A percentile compares a stretch with the other conserved stretches of the same genome.
Conservation (phyloP, 2,888 invertebrate genomes). For the Aphelenchoides bicaudatus region DNA sequence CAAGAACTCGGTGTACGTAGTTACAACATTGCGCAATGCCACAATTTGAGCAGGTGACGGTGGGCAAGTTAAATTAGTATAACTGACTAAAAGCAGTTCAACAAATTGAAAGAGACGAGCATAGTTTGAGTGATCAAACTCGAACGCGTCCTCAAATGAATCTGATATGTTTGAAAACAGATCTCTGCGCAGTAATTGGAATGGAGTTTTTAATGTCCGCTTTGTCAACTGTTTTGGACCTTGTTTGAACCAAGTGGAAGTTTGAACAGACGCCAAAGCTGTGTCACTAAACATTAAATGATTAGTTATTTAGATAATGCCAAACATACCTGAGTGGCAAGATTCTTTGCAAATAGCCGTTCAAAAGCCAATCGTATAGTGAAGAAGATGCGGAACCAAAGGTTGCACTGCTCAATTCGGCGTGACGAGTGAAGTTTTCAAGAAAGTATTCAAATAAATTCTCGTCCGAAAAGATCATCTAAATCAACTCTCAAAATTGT, state of each 20-base stretch:
- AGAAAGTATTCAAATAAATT: conserved; percentile 11
- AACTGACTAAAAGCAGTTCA: conserved; percentile 9
- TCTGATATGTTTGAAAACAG: neutral
- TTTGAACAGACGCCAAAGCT: conserved; percentile 4
- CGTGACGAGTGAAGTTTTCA: conserved; percentile 11
- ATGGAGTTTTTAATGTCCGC: conserved; percentile 10
- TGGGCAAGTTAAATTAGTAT: neutral
- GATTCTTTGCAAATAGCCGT: conserved; percentile 9
- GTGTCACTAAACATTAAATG: too few relatives aligned
- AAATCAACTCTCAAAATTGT: neutral
- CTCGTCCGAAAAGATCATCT: conserved; percentile 11
- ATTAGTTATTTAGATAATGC: too few relatives aligned
- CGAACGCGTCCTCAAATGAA: conserved; percentile 2
- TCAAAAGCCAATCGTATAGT: conserved; percentile 14
- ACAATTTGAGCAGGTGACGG: conserved; percentile 10
- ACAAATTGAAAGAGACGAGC: conserved; percentile 15
- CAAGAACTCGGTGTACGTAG: conserved; percentile 9
- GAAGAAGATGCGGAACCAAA: neutral
- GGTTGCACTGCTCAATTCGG: conserved; percentile 1
- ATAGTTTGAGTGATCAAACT: conserved; percentile 5
- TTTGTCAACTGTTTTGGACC: neutral
- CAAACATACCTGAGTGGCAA: conserved; percentile 9
- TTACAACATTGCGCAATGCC: neutral
- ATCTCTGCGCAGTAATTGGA: conserved; percentile 3
- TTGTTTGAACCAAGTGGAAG: neutral